Base-by-base conservation (phyloP, 30 jellyfish, hydroid and myxozoan species). In the Haliclystus octoradiatus region DNA sequence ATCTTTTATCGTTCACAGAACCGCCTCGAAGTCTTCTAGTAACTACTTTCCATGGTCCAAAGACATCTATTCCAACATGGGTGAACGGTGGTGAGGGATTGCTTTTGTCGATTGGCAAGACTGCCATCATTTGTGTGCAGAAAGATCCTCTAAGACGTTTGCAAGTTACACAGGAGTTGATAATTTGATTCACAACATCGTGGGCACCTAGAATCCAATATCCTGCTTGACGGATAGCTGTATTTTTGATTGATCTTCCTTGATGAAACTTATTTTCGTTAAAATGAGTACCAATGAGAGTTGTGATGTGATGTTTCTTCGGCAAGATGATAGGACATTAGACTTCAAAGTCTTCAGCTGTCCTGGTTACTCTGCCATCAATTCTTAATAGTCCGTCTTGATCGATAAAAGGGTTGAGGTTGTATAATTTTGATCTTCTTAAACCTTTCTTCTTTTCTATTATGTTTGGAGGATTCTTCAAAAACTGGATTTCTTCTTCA, bases 41-140 rank as follows among this genome's bases (percentile, higher is more conserved):
- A 5, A 19, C 9, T 5, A 40, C 19, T 40, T 9, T 9, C 57
- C 57, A 40, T 9, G 57, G 57, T 40, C 57, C 84, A n/a, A 77
- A n/a, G n/a, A 57, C 35, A 33, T 64, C 35, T 29, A 66, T 49
- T 13, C 86, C 81, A 26, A 65, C 72, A 65, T 70, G 31, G 14
- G 81, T 47, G 70, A 74, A 74, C 23, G 86, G 86, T 3, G 81
- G 81, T 14, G 83, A 74, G 9, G 71, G 72, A 24, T 66, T 49
- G 73, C 31, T 34, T 28, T 78, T 66, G 19, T 76, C 89, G n/a
- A 46, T 69, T 9, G 89, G 89, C 34, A 77, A 53, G 52, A 68
- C 91, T 31, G 78, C 70, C 91, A 77, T 77, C 71, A 49, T 50
- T 50, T 68, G 91, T 15, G 76, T 53, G 57, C 26, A 23, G 24